phyloP scores from a whole-genome alignment of 2,113 vertebrate genomes.

The Etheostoma cragini region DNA sequence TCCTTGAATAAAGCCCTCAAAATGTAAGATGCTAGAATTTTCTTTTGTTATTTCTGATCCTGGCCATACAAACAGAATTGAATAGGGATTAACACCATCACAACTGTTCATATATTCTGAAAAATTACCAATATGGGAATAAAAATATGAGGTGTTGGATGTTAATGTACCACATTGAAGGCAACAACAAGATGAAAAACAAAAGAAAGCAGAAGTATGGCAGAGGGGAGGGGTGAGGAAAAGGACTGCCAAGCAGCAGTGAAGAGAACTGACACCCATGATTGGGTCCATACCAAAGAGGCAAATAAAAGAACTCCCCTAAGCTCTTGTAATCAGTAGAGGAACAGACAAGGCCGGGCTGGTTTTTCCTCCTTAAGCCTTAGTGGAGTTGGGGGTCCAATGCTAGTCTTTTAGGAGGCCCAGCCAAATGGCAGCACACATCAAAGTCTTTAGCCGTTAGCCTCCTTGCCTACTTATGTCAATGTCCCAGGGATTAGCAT shows the following conservation, averaged over 20 bases:
- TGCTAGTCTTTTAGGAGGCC: constrained; percentile 66
- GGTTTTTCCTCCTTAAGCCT: constrained; percentile 77
- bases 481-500: constrained; percentile 83
- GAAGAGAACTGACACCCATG: constrained; percentile 72
- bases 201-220: constrained; percentile 56
- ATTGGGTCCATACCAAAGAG: constrained; percentile 77
- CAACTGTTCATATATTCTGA: constrained; percentile 12
- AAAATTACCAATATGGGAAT: constrained; percentile 24
- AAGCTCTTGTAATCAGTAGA: constrained; percentile 83
- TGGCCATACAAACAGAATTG: neutral
- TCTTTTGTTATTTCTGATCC: constrained; percentile 12
- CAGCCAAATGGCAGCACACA: constrained; percentile 82
- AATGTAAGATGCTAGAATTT: neutral
- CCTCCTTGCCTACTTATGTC: constrained; percentile 79
- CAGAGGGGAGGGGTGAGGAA: constrained; percentile 40
- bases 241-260: constrained; percentile 62
- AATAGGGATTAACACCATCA: constrained; percentile 34
- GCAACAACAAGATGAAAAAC: constrained; percentile 41
- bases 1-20: constrained; percentile 6
- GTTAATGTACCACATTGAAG: constrained; percentile 27
- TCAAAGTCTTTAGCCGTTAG: constrained; percentile 82
- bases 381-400: constrained; percentile 78
- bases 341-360: constrained; percentile 79
- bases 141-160: constrained; percentile 36
- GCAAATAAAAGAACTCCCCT: constrained; percentile 78